Conservation (phyloP, 1,140 invertebrate genomes). For the Choristoneura fumiferana region DNA sequence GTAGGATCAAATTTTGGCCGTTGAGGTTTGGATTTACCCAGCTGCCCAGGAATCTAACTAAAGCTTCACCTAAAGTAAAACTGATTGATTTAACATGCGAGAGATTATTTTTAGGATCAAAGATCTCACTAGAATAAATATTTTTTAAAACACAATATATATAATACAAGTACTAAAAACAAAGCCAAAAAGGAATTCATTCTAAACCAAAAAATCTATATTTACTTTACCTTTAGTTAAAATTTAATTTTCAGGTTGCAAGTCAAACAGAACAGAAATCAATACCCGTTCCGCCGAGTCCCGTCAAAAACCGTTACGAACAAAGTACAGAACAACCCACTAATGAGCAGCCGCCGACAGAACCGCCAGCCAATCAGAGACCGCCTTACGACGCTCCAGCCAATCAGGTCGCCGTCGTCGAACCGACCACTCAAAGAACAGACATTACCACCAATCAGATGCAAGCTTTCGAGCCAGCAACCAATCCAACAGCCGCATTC, state of each 20-base stretch:
- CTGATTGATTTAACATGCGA: no score
- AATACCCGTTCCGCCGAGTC: conserved; percentile 31
- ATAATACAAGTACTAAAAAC: no score
- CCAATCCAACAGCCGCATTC: background rate
- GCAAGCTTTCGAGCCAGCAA: conserved; percentile 1
- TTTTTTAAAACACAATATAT: no score
- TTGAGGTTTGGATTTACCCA: no score
- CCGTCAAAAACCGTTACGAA: conserved; percentile 32
- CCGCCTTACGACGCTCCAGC: conserved; percentile 25
- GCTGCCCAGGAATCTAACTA: no score
- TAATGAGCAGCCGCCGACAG: conserved; percentile 25
- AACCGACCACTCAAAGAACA: conserved; percentile 15
- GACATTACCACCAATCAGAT: background rate
- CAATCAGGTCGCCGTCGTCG: conserved; percentile 22
- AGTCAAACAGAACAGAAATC: conserved; percentile 36
- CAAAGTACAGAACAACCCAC: conserved; percentile 22
- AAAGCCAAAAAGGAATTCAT: no score
- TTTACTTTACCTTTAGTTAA: conserved; percentile 12
- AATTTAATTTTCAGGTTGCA: conserved; percentile 25
- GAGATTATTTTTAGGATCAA: no score
- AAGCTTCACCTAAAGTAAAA: no score
- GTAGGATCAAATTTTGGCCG: no score
- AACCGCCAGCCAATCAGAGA: conserved; percentile 33
- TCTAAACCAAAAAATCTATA: no score
- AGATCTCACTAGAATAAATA: no score